Conservation (phyloP, 2,888 invertebrate genomes). For the Epirrita christyi region DNA sequence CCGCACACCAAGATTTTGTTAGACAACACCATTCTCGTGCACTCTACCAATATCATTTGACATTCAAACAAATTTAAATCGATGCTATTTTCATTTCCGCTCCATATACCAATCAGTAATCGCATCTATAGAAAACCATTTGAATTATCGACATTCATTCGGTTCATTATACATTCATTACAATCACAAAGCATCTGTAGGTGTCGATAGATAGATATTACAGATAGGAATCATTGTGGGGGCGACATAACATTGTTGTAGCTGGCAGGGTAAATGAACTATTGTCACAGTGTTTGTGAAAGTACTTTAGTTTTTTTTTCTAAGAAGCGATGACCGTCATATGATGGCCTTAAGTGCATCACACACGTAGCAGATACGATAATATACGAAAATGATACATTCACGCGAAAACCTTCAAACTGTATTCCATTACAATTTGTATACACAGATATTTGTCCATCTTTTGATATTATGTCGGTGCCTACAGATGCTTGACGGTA, state of each 20-base stretch:
- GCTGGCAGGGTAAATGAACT: conserved; percentile 53
- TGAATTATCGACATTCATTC: conserved; percentile 47
- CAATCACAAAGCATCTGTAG: conserved; percentile 61
- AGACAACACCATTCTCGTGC: too few relatives aligned
- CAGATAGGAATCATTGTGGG: conserved; percentile 58
- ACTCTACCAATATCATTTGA: not conserved
- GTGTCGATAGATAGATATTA: conserved; percentile 63
- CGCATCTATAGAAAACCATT: conserved; percentile 36
- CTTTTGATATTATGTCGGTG: too few relatives aligned
- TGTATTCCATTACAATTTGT: too few relatives aligned
- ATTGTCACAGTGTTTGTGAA: conserved; percentile 36
- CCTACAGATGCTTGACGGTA: too few relatives aligned
- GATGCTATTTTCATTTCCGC: conserved; percentile 19
- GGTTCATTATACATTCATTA: conserved; percentile 55
- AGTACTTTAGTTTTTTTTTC: too few relatives aligned
- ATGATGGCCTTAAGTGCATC: too few relatives aligned
- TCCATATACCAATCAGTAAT: conserved; percentile 32
- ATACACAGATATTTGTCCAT: too few relatives aligned
- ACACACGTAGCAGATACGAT: too few relatives aligned
- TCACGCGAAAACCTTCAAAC: too few relatives aligned
- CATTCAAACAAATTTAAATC: conserved; percentile 1
- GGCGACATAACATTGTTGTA: conserved; percentile 60
- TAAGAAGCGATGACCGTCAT: too few relatives aligned
- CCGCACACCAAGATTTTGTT: too few relatives aligned
- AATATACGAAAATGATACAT: too few relatives aligned